phyloP scores from a whole-genome alignment of 2,113 vertebrate species.

The Cavia porcellus region DNA sequence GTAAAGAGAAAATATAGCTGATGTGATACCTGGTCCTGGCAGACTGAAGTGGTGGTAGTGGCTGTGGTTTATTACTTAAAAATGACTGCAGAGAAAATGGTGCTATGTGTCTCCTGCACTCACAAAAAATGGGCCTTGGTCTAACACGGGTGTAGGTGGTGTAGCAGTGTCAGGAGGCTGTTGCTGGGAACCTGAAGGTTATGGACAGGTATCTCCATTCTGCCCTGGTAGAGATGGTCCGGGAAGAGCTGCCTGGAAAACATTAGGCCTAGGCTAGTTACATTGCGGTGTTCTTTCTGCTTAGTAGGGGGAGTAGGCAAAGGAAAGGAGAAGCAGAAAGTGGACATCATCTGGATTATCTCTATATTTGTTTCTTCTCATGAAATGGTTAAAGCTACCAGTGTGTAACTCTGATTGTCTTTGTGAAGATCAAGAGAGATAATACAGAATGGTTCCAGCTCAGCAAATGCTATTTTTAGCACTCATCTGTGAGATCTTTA shows the following conservation, averaged over 20 bases:
- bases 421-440: neutral
- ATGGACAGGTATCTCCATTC: neutral
- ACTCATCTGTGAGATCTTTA: neutral
- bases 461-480: constrained; percentile 36
- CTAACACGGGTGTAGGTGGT: neutral
- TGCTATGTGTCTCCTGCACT: neutral
- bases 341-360: neutral
- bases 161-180: neutral
- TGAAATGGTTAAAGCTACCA: neutral
- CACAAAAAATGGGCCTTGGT: neutral
- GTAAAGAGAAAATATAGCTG: neutral
- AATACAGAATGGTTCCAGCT: neutral
- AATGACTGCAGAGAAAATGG: neutral
- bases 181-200: neutral
- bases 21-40: neutral
- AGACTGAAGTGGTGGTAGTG: neutral
- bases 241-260: constrained; percentile 32
- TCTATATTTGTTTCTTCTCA: neutral
- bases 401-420: neutral
- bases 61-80: neutral
- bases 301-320: neutral
- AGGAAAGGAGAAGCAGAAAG: neutral
- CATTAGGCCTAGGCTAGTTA: neutral
- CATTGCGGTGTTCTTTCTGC: neutral
- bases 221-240: constrained; percentile 24